Evolutionary conservation across 2,888 invertebrate genomes (phyloP), one percentile per base, ranked within the genome.

Genomic region (Colostygia pectinataria): DNA sequence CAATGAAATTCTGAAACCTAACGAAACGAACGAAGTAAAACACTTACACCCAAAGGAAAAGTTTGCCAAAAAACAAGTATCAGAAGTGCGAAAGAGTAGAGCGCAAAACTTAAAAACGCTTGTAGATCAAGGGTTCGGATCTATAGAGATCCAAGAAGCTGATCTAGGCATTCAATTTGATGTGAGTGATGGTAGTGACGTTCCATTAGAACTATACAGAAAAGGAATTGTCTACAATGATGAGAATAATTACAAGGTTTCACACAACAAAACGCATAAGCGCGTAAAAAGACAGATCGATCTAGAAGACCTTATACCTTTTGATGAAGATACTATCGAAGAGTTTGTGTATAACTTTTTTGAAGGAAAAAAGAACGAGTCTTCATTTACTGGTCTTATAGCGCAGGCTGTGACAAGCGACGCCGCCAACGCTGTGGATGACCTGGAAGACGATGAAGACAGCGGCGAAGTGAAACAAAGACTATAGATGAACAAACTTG

Each of bases 201-300:
- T 86, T 6, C 91, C 91, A 0, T 68, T 87, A 50, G 92, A 92
- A 70, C 83, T 90, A 61, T 93, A 93, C 66, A 86, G 90, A 66
- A 92, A 92, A 73, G 93, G 93, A 6, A 91, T 92, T 43, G 93
- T 93, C 1, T 92, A 92, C 48, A 90, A 81, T 54, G 92, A 90
- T 55, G 83, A 83, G 57, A 83, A 83, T 49, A 60, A 74, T 54
- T 84, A 89, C 63, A 57, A 69, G 14, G 55, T 59, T 13, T 41
- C 54, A 12, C 71, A 61, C 33, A 69, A 68, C 55, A 60, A 52
- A 15, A 61, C 65, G 39, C 63, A 63, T 37, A 74, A 66, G n/a
- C 71, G 83, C 20, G 59, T 45, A 2, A 87, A 76, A 57, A 70
- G 91, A 40, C 85, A 91, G 62, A 71, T 87, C 20, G 77, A 79